Evolutionary conservation across 2,797 vertebrate species (phyloP).

Genomic region (Lophius americanus): DNA sequence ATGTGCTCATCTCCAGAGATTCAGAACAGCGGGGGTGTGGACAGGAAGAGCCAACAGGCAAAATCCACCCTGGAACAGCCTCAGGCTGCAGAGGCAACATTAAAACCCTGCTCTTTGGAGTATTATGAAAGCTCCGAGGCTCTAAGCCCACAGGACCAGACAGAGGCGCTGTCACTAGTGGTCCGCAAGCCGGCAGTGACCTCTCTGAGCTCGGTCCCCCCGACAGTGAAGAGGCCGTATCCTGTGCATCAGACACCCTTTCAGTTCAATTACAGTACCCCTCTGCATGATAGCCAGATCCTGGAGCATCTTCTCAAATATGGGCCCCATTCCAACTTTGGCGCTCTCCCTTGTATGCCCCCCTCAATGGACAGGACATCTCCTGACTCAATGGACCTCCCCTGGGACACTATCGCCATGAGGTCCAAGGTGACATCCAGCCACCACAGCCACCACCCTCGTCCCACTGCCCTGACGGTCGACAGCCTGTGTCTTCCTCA

Average conservation of each 20-base stretch:
- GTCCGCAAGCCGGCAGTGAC: conserved; percentile 75
- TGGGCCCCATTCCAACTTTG: conserved; percentile 76
- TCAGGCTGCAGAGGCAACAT: conserved; percentile 61
- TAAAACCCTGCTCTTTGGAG: conserved; percentile 70
- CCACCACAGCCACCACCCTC: conserved; percentile 82
- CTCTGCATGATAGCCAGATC: conserved; percentile 84
- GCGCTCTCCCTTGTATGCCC: conserved; percentile 66
- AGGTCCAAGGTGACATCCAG: conserved; percentile 80
- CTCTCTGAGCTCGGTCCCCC: conserved; percentile 69
- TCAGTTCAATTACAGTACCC: conserved; percentile 75
- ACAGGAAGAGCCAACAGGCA: conserved; percentile 67
- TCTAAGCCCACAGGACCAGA: conserved; percentile 76
- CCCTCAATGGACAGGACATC: conserved; percentile 75
- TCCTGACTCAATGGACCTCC: conserved; percentile 76
- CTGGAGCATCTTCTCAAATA: conserved; percentile 87
- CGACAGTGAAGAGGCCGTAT: conserved; percentile 80
- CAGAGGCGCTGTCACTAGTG: conserved; percentile 79
- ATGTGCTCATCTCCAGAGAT: conserved; percentile 58
- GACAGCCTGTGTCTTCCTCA: conserved; percentile 82
- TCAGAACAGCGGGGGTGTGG: conserved; percentile 47
- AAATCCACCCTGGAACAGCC: conserved; percentile 59
- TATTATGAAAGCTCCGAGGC: conserved; percentile 74
- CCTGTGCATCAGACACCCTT: conserved; percentile 76
- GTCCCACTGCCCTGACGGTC: conserved; percentile 65
- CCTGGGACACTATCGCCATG: conserved; percentile 84